Base-by-base conservation (phyloP, 2,888 invertebrate species). In the Invenusta paracnida region DNA sequence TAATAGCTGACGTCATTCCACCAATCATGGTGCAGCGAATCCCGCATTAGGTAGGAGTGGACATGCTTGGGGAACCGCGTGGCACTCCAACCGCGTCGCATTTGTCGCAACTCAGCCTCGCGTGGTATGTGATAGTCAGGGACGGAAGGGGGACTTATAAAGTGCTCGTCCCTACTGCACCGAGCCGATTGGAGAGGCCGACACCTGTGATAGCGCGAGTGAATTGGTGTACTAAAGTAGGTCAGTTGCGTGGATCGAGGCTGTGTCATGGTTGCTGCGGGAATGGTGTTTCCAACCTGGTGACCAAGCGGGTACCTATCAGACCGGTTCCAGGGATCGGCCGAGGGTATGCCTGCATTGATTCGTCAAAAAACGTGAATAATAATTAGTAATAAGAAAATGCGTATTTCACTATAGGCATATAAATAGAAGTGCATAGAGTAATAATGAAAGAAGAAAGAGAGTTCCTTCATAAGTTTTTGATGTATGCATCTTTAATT, bases 261-360 rank as follows among this genome's bases (percentile, higher is more conserved):
- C 29, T 89, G 88, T 29, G 87, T 87, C 90, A 90, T 90, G 23
- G 90, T 90, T 1, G 89, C 89, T n/a, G 90, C 90, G 5, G 90
- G 89, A 30, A 90, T 88, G 0, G 87, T 87, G 81, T 88, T 89
- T 67, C 90, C 88, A 28, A 90, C 88, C 0, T 88, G 88, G 67
- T 90, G 90, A n/a, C 87, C 86, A 29, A 90, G 87, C 30, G 88
- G 89, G 84, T 87, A 87, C 67, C 29, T 31, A 25, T 73, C 27
- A 5, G 73, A 73, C 5, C 73, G 73, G 2, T 13, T 13, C 23
- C 23, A 73, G 11, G 73, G 73, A 25, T 73, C 73, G 2, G 5
- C 73, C 2, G 27, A 5, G 27, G 73, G 73, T 23, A 23, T 73
- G 11, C 73, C 73, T 73, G 23, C 11, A 48, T 5, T 11, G 48